phyloP scores from a whole-genome alignment of 1,140 invertebrate species.

The Parapsyche elsis region DNA sequence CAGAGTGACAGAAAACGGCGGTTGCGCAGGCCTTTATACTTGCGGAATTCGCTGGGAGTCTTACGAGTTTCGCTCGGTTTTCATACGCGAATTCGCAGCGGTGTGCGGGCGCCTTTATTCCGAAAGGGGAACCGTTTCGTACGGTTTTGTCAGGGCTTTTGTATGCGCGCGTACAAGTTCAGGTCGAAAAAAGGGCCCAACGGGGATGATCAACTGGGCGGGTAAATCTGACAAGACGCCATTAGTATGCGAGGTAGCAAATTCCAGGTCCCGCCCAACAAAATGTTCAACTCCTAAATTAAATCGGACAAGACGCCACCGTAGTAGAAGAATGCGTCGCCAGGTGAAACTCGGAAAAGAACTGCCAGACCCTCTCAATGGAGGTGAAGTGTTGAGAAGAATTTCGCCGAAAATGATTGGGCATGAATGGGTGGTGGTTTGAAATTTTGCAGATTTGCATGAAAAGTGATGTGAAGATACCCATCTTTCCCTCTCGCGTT shows the following conservation, averaged over 20 bases:
- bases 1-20: too few species aligned
- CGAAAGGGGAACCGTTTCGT: too few species aligned
- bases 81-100: too few species aligned
- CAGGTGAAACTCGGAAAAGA: slow-evolving; percentile 16
- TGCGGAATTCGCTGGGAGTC: too few species aligned
- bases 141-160: too few species aligned
- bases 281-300: slow-evolving; percentile 45
- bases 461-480: background rate
- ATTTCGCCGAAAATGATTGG: background rate
- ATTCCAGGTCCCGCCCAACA: slow-evolving; percentile 26
- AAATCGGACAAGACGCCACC: slow-evolving; percentile 42
- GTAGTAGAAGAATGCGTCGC: background rate
- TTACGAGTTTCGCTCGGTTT: too few species aligned
- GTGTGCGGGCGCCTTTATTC: too few species aligned
- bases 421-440: background rate
- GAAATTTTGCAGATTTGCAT: slow-evolving; percentile 13
- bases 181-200: too few species aligned
- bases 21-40: too few species aligned
- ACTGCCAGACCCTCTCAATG: background rate
- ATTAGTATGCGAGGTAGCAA: slow-evolving; percentile 33
- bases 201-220: too few species aligned
- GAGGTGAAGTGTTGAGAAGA: background rate
- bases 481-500: background rate
- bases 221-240: background rate
- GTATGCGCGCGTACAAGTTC: too few species aligned